Percentiles rank a stretch among this genome's conserved stretches.
Conservation (phyloP, 2,888 invertebrate genomes). For the Blastobasis adustella region DNA sequence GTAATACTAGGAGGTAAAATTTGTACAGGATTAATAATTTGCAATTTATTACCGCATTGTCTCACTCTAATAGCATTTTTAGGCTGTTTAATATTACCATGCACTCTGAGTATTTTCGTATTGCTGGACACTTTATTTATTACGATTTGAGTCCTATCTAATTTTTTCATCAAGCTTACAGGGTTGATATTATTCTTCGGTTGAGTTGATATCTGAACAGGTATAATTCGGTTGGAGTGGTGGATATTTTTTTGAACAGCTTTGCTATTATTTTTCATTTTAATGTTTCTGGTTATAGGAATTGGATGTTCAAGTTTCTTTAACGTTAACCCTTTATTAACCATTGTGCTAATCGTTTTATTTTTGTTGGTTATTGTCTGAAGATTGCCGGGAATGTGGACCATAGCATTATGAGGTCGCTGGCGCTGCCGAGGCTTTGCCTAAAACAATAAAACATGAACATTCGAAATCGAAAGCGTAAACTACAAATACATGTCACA, state of each 20-base stretch:
- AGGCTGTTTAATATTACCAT: no score
- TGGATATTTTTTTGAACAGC: no score
- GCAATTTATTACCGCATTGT: no score
- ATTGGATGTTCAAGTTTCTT: no score
- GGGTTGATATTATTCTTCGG: constrained; percentile 21
- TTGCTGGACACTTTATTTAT: constrained; percentile 15
- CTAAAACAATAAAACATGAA: constrained; percentile 28
- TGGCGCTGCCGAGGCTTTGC: constrained; percentile 27
- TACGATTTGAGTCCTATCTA: constrained; percentile 12
- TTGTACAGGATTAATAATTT: background rate
- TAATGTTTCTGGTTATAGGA: no score
- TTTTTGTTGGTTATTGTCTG: constrained; percentile 23
- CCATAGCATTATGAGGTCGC: constrained; percentile 48
- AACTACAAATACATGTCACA: no score
- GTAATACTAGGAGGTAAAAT: constrained; percentile 50
- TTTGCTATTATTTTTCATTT: no score
- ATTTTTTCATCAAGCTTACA: constrained; percentile 19
- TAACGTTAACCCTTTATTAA: background rate
- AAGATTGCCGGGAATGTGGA: constrained; percentile 48
- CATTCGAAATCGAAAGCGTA: no score
- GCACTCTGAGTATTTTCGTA: no score
- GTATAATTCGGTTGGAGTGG: no score
- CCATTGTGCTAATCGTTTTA: constrained; percentile 23
- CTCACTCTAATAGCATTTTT: no score
- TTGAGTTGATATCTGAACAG: constrained; percentile 2